These are phyloP conservation scores for Mythimna pallens DNA, from an alignment of 2,888 invertebrate species.

Conservation along the genomic window DNA sequence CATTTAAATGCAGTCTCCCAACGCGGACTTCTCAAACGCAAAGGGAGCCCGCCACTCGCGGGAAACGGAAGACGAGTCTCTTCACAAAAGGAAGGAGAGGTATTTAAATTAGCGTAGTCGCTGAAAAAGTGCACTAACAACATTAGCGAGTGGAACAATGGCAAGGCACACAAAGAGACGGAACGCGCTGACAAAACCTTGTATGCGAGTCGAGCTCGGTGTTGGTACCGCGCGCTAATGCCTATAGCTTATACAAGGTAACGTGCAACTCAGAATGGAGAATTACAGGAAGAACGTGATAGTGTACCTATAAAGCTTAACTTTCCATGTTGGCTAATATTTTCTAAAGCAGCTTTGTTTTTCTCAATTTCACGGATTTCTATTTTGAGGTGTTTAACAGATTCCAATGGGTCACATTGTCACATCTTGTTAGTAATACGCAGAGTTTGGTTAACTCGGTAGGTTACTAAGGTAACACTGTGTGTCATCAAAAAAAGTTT, in stretches of 20 bases:
- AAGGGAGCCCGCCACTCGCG: constrained; percentile 86
- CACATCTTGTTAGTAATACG: background rate
- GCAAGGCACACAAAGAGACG: constrained; percentile 84
- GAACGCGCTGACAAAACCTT: constrained; percentile 78
- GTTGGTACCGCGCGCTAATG: constrained; percentile 48
- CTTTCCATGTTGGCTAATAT: background rate
- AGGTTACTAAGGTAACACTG: background rate
- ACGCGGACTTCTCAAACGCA: constrained; percentile 88
- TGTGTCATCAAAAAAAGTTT: constrained; percentile 58
- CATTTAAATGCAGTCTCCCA: constrained; percentile 90
- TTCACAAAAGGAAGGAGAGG: constrained; percentile 88
- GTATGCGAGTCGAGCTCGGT: constrained; percentile 66
- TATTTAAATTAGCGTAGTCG: constrained; percentile 90
- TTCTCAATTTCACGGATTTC: background rate
- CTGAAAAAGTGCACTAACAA: constrained; percentile 90
- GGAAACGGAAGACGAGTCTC: constrained; percentile 90
- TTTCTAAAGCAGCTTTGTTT: background rate
- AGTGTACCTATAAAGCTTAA: background rate
- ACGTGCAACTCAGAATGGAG: background rate
- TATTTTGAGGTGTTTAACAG: background rate
- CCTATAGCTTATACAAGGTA: constrained; percentile 44
- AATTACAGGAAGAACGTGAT: background rate
- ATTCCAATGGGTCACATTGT: background rate
- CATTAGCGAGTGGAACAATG: constrained; percentile 89
- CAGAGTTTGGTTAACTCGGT: background rate